Evolutionary conservation across 2,113 vertebrate species (phyloP), one percentile per base, ranked within the genome.

Genomic region (Rhipidura dahli): DNA sequence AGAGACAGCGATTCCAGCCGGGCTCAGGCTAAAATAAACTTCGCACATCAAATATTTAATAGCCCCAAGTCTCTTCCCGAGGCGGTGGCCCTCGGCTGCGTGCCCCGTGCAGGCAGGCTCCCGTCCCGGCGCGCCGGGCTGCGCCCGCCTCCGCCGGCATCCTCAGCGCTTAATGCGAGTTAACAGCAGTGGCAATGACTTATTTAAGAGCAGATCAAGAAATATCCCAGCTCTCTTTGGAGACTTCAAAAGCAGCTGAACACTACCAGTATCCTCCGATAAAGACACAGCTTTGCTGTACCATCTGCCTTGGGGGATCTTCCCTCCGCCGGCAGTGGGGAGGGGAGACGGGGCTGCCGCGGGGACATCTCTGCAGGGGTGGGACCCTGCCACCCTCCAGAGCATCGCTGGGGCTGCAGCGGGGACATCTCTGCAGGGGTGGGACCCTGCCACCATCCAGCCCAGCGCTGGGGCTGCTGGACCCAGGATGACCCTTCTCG

Each of bases 151-250:
- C 23, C 47, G 50, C 45, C 56, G 6, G 66, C 90, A 72, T 27
- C 87, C 59, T 8, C 78, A 8, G 49, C 26, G 54, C 84, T 39
- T 95, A 96, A 90, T 54, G 87, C 26, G 19, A 96, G 93, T 22
- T 96, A 96, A 97, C 97, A 97, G 97, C 78, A 60, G 89, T 0
- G 50, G 30, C 35, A 1, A 97, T 98, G 94, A 97, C 93, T 97
- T 94, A 96, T 97, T 97, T 87, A 97, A 97, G 61, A 96, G 90
- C 70, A 95, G 92, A 97, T 96, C 92, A 97, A 95, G 96, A 96
- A 89, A 92, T 64, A 96, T 60, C 94, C 83, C 78, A 39, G 50
- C 49, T 93, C 83, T 87, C 93, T 90, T 95, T 65, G 76, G 92
- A 97, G 87, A 90, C 93, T 96, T 97, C 84, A 87, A 97, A 97